Conservation (phyloP, 92 coral and sea anemone species). For the Bergia puertoricense region DNA sequence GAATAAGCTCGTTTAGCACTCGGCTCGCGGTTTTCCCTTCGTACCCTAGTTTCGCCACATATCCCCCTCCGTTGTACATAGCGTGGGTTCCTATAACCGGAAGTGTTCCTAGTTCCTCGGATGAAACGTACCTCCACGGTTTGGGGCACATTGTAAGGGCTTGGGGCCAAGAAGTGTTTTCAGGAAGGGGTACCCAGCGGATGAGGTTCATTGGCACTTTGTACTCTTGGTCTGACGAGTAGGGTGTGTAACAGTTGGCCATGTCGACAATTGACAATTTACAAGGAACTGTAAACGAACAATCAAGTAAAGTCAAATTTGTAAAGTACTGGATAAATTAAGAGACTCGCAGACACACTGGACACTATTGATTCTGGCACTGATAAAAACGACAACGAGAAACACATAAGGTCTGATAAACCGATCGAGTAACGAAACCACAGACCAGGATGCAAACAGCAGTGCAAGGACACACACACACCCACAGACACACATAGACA, state of each 20-base stretch:
- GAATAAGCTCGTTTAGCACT: constrained; percentile 30
- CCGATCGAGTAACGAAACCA: too few species aligned
- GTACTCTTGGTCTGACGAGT: constrained; percentile 39
- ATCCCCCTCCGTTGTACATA: constrained; percentile 49
- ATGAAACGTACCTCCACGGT: constrained; percentile 20
- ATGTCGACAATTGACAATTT: background rate
- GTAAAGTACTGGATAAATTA: background rate
- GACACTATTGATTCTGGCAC: too few species aligned
- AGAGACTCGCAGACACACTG: background rate
- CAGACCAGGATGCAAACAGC: too few species aligned
- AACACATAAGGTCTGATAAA: too few species aligned
- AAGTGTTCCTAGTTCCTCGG: constrained; percentile 24
- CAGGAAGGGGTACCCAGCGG: constrained; percentile 31
- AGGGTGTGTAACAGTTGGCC: constrained; percentile 45
- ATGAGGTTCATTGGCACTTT: constrained; percentile 30
- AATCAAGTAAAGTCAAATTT: background rate
- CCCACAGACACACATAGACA: too few species aligned
- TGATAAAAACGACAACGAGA: too few species aligned
- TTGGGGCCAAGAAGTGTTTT: constrained; percentile 30
- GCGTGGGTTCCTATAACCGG: constrained; percentile 35
- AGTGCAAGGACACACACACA: too few species aligned
- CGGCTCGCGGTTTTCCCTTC: constrained; percentile 35
- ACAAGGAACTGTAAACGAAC: constrained; percentile 11
- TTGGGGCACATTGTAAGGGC: constrained; percentile 30
- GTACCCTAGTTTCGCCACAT: constrained; percentile 55